These are phyloP conservation scores for Rhinogobio ventralis DNA, from an alignment of 2,797 vertebrate genomes.

Conservation along the genomic window DNA sequence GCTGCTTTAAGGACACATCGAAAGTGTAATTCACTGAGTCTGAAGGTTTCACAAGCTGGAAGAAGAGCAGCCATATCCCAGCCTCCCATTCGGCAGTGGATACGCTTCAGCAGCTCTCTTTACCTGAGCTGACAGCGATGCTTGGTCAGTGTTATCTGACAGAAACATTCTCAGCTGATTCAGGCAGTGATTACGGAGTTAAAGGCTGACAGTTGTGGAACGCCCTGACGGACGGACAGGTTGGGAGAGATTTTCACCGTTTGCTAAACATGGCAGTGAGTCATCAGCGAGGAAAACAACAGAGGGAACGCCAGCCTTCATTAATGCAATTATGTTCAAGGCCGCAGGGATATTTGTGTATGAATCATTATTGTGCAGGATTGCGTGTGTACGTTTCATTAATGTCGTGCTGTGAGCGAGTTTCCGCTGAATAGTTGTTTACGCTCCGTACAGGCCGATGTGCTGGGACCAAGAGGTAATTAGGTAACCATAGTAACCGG, in stretches of 20 bases:
- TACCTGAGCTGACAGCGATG: constrained; percentile 35
- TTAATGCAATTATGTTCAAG: constrained; percentile 59
- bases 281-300: constrained; percentile 29
- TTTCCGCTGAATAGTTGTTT: constrained; percentile 19
- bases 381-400: neutral
- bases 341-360: constrained; percentile 20
- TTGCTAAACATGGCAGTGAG: constrained; percentile 42
- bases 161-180: constrained; percentile 58
- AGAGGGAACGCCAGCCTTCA: constrained; percentile 41
- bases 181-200: constrained; percentile 26
- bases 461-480: constrained; percentile 15
- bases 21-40: constrained; percentile 18
- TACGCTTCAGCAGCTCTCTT: constrained; percentile 2
- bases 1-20: neutral
- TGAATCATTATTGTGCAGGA: constrained; percentile 10
- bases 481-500: constrained; percentile 40
- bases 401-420: neutral
- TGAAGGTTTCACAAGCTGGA: constrained; percentile 15
- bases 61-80: neutral
- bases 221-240: constrained; percentile 38
- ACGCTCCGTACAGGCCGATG: neutral
- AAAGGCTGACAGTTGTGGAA: constrained; percentile 40
- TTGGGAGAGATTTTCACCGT: constrained; percentile 47
- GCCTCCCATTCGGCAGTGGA: neutral
- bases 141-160: constrained; percentile 48